Evolutionary conservation across 2,888 invertebrate genomes (phyloP), one percentile per base, ranked within the genome.

Genomic region (Scaptomyza polygonia): DNA sequence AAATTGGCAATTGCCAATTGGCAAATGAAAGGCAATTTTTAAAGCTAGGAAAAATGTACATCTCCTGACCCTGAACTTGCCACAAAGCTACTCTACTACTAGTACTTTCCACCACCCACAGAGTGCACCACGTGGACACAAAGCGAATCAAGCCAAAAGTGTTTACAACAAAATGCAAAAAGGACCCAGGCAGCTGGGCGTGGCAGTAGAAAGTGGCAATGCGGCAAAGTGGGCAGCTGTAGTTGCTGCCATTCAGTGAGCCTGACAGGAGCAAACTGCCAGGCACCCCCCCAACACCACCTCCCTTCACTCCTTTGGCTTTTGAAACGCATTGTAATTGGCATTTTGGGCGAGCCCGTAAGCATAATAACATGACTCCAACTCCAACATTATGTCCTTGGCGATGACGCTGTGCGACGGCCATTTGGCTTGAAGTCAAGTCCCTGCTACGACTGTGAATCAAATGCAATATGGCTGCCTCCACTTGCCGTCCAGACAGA

Each of bases 131-230:
- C 81, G 85, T 81, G 78, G 81, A 75, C 56, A 66, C 74, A 70
- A 74, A 72, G 72, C 54, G 64, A 49, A 39, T 55, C 76, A 64
- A 45, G 42, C 64, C 79, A 69, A 84, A 86, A 77, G 82, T 87
- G 87, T 87, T 82, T 82, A 82, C 78, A 82, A 75, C 65, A 51
- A 76, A 86, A 77, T 70, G 87, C 72, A 80, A 74, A 74, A 55
- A 64, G 36, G 9, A 3, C 39, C 39, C 21, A 36, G 43, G 11
- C 55, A 55, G 48, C 51, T 54, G 64, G 66, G 67, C 63, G 66
- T 57, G 55, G 49, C 62, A 29, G 36, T 49, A 42, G 68, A 52
- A 65, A 62, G 72, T 58, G 65, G 61, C 52, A 65, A 58, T 34
- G 29, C 42, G 29, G 48, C 52, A 53, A 47, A 65, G 53, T 53